phyloP scores from a whole-genome alignment of 2,888 invertebrate species.

The Mactromeris polynyma region DNA sequence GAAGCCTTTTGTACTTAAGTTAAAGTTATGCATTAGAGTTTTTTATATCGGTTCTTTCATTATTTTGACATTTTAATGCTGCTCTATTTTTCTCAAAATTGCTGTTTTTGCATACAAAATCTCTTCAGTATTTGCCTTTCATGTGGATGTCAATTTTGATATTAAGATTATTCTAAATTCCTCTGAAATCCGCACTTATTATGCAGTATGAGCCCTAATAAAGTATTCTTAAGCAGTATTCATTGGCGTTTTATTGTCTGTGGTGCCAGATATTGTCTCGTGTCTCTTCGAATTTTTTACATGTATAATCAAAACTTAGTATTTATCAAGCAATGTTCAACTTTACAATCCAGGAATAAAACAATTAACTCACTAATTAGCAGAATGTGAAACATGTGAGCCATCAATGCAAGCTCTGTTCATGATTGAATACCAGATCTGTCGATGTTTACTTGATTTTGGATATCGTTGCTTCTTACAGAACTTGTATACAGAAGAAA shows the following conservation, averaged over 20 bases:
- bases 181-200: neutral
- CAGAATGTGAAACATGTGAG: neutral
- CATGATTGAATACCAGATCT: neutral
- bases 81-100: neutral
- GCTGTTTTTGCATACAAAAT: neutral
- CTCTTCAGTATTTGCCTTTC: neutral
- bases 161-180: neutral
- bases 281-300: neutral
- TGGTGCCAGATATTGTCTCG: neutral
- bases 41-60: too few species aligned
- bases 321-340: neutral
- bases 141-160: neutral
- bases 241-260: neutral
- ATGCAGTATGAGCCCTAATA: neutral
- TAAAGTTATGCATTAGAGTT: too few species aligned
- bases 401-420: neutral
- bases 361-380: neutral
- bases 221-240: neutral
- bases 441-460: neutral
- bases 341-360: neutral
- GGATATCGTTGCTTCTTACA: neutral
- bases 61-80: too few species aligned
- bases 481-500: neutral
- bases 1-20: too few species aligned
- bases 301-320: neutral